These are phyloP conservation scores for Dromaius novaehollandiae DNA, from an alignment of 2,113 vertebrate genomes.

Conservation along the genomic window DNA sequence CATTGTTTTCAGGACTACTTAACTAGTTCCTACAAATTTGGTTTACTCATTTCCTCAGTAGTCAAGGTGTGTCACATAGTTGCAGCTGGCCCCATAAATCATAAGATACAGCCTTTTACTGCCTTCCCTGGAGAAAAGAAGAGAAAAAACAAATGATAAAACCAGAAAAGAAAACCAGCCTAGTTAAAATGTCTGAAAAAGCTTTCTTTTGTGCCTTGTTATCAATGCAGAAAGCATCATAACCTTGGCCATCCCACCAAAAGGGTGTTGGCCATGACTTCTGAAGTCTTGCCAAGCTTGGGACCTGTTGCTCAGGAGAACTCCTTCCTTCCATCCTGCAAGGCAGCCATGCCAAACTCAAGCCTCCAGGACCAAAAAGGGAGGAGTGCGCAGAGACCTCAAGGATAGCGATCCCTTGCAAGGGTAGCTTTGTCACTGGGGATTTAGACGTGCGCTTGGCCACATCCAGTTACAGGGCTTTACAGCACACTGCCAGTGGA, in stretches of 20 bases:
- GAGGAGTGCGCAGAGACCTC: fast-evolving
- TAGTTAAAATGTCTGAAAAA: background rate
- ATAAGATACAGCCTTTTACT: background rate
- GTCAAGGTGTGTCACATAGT: background rate
- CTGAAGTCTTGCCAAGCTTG: background rate
- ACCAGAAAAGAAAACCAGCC: background rate
- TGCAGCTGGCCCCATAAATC: background rate
- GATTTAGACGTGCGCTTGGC: background rate
- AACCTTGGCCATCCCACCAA: background rate
- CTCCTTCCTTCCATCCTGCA: background rate
- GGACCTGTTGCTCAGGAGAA: background rate
- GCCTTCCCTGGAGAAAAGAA: background rate
- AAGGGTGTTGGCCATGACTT: background rate
- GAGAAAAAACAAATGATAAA: background rate
- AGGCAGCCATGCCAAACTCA: background rate
- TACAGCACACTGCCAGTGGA: fast-evolving
- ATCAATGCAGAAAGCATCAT: background rate
- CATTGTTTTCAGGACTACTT: background rate
- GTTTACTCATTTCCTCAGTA: background rate
- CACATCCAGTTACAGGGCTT: background rate
- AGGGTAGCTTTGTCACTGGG: background rate
- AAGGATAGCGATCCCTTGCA: background rate
- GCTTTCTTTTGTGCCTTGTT: background rate
- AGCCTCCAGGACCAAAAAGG: background rate
- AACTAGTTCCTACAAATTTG: background rate